phyloP scores from a whole-genome alignment of 2,797 vertebrate genomes.

The Pagetopsis macropterus region DNA sequence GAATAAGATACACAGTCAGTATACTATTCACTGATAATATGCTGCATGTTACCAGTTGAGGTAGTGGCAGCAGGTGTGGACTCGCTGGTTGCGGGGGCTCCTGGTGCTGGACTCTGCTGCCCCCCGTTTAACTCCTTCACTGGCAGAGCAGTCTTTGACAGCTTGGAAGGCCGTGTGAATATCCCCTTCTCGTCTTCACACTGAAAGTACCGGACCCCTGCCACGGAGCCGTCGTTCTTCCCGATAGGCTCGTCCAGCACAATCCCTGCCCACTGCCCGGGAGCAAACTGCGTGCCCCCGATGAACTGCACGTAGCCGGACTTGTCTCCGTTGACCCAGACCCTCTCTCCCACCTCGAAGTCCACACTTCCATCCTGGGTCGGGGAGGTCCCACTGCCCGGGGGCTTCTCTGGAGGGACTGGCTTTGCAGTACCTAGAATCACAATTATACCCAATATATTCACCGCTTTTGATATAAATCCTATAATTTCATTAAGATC shows the following conservation, averaged over 20 bases:
- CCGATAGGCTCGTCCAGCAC: conserved; percentile 93
- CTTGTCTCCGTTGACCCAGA: conserved; percentile 97
- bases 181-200: conserved; percentile 83
- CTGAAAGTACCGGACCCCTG: conserved; percentile 89
- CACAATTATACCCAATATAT: neutral
- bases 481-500: too few relatives aligned
- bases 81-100: neutral
- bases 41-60: conserved; percentile 48
- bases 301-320: conserved; percentile 93
- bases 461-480: neutral
- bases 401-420: conserved; percentile 74
- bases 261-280: conserved; percentile 96
- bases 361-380: conserved; percentile 85
- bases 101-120: conserved; percentile 71
- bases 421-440: conserved; percentile 83
- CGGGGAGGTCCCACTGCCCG: conserved; percentile 68
- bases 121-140: conserved; percentile 89
- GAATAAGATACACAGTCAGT: neutral
- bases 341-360: conserved; percentile 90
- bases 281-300: conserved; percentile 94
- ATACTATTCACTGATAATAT: neutral
- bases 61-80: conserved; percentile 28
- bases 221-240: conserved; percentile 96
- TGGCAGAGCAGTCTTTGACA: conserved; percentile 64
- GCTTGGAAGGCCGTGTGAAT: conserved; percentile 84